Base-by-base conservation (phyloP, 2,888 invertebrate genomes). In the Seladonia tumulorum region DNA sequence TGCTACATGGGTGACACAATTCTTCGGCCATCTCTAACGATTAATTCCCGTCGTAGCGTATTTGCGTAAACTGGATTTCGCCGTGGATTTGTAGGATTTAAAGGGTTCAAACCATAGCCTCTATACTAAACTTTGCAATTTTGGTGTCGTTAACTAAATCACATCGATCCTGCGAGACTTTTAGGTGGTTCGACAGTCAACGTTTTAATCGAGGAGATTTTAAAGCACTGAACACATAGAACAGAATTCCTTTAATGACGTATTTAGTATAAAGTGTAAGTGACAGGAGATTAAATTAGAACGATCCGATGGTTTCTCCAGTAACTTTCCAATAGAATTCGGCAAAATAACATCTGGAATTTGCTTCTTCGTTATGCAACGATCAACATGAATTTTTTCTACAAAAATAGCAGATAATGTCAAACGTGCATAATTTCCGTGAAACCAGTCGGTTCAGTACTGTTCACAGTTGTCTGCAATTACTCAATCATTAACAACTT, bases 1-100 rank as follows among this genome's bases (percentile, higher is more conserved):
- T 63, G 18, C 10, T 57, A 57, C 35, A 29, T 63, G 63, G 63
- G 63, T 63, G 63, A 63, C 63, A 63, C 63, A 63, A 63, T 63
- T 63, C 63, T 63, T 29, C 63, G 63, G 63, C 29, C 29, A 63
- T 63, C 29, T 63, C 16, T 63, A 35, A 29, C 63, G 63, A 63
- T 63, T 18, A 29, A 63, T 63, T 63, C 35, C 29, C 18, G 18
- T 29, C 63, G 29, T 16, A 18, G 18, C 35, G 18, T 29, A 29
- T 29, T 29, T 35, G 8, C 16, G 8, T 29, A 63, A 18, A 29
- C 29, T 3, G 18, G 18, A 18, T 63, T 3, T 63, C 16, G 1
- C 35, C 7, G 1, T n/a, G 8, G 35, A 29, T 63, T 63, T 63
- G 18, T 63, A 5, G 18, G 29, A 2, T n/a, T 12, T 2, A 3